Conservation (phyloP, 2,113 vertebrate genomes). For the Spheniscus mendiculus region DNA sequence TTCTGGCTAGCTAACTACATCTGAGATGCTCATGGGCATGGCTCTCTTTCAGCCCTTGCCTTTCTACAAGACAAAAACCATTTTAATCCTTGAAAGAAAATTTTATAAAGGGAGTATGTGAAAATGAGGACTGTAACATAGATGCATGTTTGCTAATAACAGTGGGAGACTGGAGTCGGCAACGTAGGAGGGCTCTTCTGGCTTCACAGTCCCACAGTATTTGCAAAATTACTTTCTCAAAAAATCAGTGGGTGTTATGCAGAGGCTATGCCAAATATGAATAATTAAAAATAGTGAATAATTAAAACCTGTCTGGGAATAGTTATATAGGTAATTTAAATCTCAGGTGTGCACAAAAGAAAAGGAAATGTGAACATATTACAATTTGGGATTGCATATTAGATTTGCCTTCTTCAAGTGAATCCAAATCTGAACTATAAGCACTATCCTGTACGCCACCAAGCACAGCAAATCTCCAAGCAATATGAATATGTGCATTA, state of each 20-base stretch:
- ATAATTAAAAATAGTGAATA: constrained; percentile 7
- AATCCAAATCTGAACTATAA: neutral
- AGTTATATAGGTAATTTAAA: neutral
- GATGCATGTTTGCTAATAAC: neutral
- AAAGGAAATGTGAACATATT: neutral
- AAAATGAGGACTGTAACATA: neutral
- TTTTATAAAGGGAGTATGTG: neutral
- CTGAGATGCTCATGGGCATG: neutral
- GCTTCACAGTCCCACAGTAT: neutral
- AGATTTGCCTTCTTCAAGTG: neutral
- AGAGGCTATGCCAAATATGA: neutral
- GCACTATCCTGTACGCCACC: neutral
- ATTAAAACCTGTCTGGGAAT: neutral
- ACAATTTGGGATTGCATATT: neutral
- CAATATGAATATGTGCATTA: neutral
- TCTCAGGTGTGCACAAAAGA: neutral
- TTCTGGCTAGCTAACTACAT: neutral
- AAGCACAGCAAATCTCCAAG: neutral
- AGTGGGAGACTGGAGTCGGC: neutral
- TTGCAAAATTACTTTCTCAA: neutral
- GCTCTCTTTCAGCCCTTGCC: neutral
- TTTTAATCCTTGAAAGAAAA: neutral
- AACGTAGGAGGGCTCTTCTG: neutral
- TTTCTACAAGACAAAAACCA: neutral
- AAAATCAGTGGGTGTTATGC: neutral